Base-by-base conservation (phyloP, 2,797 vertebrate genomes). In the Yasuhikotakia modesta region DNA sequence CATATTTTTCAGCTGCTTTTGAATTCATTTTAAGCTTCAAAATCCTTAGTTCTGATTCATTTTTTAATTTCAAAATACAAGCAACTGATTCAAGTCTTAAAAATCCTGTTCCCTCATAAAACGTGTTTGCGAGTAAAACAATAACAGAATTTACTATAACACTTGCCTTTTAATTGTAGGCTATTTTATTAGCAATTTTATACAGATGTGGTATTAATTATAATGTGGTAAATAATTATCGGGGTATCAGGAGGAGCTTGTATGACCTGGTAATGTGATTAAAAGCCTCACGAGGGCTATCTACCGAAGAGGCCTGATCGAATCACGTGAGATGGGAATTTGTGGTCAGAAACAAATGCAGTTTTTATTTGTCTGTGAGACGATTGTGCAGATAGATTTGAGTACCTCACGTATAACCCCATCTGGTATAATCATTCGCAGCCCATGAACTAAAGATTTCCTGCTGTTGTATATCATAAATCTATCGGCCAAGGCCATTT, bases 391-490 rank as follows among this genome's bases (percentile, higher is more conserved):
- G 69, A 82, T 74, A 85, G 57, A 68, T 83, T 70, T 22, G 78
- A 63, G 52, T 19, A 30, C 5, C 22, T 71, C 53, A 48, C 68
- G 58, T 2, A 7, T 21, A 61, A 35, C 52, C 81, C 52, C 82
- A 87, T 90, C 84, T 89, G 89, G 46, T 79, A 78, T 76, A 84
- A 64, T 73, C 77, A 88, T 86, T 81, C 70, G 84, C 78, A 50
- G 64, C 65, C 55, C 81, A 81, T 84, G 75, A 82, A 74, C 24
- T 70, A 70, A 61, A 82, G 58, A 84, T 76, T 72, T 78, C 60
- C 73, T 76, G 39, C 64, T 58, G 48, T 60, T 22, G 50, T 66
- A 50, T 45, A n/a, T 70, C 66, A 80, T 77, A 82, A 82, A 84
- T 77, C 75, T 32, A 43, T 48, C 19, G 1, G 7, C 32, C 81